Conservation (phyloP, 2,888 invertebrate genomes). For the Plebejus melissa region DNA sequence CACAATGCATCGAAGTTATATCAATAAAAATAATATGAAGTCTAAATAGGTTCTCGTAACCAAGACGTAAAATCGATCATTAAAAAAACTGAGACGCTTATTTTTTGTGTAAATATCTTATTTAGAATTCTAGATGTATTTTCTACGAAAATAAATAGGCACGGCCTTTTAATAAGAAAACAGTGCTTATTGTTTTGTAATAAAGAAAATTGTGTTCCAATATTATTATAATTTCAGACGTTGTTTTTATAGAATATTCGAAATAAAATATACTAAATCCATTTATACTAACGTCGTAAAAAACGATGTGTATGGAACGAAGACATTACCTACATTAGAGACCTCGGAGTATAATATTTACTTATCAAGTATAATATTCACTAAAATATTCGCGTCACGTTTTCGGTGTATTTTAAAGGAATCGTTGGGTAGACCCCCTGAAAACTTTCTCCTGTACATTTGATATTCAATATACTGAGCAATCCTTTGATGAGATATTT, state of each 20-base stretch:
- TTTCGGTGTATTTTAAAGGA: conserved; percentile 73
- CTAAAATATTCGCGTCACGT: conserved; percentile 63
- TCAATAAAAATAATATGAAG: neutral
- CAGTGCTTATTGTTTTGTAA: neutral
- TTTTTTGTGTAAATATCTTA: neutral
- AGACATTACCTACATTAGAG: conserved; percentile 14
- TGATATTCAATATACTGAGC: conserved; percentile 78
- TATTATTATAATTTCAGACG: neutral
- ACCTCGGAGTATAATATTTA: conserved; percentile 3
- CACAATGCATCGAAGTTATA: too few relatives aligned
- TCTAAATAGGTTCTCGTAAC: neutral
- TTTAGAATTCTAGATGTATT: neutral
- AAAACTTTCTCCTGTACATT: conserved; percentile 72
- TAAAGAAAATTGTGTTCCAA: conserved; percentile 1
- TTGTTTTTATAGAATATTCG: neutral
- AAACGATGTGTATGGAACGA: conserved; percentile 1
- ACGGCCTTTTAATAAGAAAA: neutral
- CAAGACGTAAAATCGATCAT: too few relatives aligned
- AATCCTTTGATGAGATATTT: conserved; percentile 80
- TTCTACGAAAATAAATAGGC: neutral
- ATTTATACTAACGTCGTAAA: neutral
- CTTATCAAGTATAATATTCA: conserved; percentile 16
- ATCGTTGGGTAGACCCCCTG: conserved; percentile 57
- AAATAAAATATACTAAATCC: conserved; percentile 13
- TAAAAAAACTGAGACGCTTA: too few relatives aligned